Evolutionary conservation across 1,140 invertebrate genomes (phyloP).

Genomic region (Coptotermes formosanus): DNA sequence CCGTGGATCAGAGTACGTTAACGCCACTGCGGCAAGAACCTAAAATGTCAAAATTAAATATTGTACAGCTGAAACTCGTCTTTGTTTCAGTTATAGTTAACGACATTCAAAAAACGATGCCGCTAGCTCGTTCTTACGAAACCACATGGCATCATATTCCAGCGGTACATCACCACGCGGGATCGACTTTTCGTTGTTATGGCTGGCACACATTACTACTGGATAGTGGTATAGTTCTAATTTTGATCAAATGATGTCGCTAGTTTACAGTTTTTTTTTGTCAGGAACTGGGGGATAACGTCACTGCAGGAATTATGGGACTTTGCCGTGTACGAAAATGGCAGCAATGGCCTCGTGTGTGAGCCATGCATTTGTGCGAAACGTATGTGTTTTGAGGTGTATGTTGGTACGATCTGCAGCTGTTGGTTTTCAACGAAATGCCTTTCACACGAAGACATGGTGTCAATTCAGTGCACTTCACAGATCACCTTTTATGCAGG

Average conservation of each 20-base stretch:
- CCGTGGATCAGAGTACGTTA: no score
- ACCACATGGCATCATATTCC: no score
- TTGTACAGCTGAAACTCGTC: no score
- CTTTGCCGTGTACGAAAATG: not conserved
- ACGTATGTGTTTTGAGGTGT: not conserved
- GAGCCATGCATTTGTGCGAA: constrained; percentile 5
- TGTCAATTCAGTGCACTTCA: not conserved
- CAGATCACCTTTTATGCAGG: not conserved
- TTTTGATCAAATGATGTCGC: not conserved
- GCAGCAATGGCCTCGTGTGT: not conserved
- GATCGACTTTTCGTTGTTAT: no score
- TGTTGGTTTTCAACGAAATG: not conserved
- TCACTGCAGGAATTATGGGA: not conserved
- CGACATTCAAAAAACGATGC: no score
- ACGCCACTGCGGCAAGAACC: no score
- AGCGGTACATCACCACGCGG: no score
- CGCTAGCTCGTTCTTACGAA: no score
- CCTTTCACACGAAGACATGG: constrained; percentile 16
- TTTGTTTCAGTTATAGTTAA: no score
- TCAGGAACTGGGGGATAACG: not conserved
- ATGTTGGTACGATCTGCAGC: not conserved
- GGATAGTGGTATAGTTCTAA: no score
- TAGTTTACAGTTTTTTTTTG: not conserved
- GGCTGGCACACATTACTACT: no score
- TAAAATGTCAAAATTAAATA: no score